Base-by-base conservation (phyloP, 2,888 invertebrate species). In the Orchesellides sinensis region DNA sequence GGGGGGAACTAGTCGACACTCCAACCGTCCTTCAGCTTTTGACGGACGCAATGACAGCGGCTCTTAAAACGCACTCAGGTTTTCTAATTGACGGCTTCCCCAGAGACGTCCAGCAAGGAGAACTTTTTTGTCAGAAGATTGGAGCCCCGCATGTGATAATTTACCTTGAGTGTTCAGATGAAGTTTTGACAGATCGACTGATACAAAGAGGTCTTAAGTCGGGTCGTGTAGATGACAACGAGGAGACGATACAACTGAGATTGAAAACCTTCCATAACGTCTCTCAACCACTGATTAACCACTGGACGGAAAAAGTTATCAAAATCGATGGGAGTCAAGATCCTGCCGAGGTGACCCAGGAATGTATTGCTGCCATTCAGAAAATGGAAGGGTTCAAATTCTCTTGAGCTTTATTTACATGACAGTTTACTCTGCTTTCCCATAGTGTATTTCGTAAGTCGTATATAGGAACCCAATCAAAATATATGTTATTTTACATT, bases 1-100 rank as follows among this genome's bases (percentile, higher is more conserved):
- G 61, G 0, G 72, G 72, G 0, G 61, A 10, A 1, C 49, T 72
- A 12, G 54, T 80, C 0, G 73, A 80, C 21, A 45, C 80, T 10
- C 10, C 29, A 5, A 40, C 21, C 5, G 54, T 80, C 0, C 27
- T 65, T 0, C 10, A 63, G 23, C 17, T 72, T 2, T 10, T 80
- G 23, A 59, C 23, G 10, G 3, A 45, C 0, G 56, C 54, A 1
- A 80, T 80, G 80, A 49, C 72, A 17, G 52, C 63, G 8, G 54
- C 27, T 0, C 59, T 21, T 25, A n/a, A 27, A 6, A 29, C 19
- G 3, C 73, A 66, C 45, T 59, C 52, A 3, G 79, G 79, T 21
- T 79, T 25, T 32, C 6, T 79, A 6, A 70, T 79, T 2, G 79
- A 79, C 32, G 79, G 79, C 27, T 79, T 54, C 25, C 79, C 79